Evolutionary conservation across 2,113 vertebrate species (phyloP).

Genomic region (Cygnus buccinator): DNA sequence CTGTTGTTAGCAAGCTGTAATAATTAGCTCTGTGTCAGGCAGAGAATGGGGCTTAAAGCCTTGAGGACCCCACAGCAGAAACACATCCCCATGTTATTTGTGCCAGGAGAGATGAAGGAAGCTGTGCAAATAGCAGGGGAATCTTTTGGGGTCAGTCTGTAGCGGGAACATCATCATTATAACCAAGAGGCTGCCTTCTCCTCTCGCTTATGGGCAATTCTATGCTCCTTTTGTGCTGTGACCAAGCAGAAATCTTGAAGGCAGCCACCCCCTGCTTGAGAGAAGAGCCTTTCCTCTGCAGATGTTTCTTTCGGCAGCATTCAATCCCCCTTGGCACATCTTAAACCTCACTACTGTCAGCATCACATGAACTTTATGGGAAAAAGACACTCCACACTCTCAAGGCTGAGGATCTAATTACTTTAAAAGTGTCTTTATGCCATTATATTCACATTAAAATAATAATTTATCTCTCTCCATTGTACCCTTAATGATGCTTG

Average conservation of each 20-base stretch:
- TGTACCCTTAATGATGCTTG: conserved; percentile 47
- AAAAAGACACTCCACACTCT: neutral
- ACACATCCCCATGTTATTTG: neutral
- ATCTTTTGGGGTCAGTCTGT: fast-evolving
- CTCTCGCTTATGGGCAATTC: neutral
- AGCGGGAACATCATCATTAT: neutral
- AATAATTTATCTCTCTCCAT: conserved; percentile 20
- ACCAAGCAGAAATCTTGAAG: neutral
- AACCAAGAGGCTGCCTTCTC: neutral
- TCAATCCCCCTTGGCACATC: neutral
- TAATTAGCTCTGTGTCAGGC: neutral
- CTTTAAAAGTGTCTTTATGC: conserved; percentile 30
- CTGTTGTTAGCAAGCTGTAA: neutral
- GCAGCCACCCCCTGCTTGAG: neutral
- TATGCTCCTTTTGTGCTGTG: fast-evolving
- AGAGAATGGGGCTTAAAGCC: neutral
- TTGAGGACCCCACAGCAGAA: neutral
- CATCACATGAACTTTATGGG: neutral
- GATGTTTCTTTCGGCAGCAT: neutral
- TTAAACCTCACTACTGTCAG: neutral
- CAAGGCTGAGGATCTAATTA: conserved; percentile 8
- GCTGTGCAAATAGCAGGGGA: neutral
- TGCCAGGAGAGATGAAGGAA: neutral
- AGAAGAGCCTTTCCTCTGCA: neutral
- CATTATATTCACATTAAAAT: conserved; percentile 53